Evolutionary conservation across 2,113 vertebrate species (phyloP).

Genomic region (Cebus imitator): DNA sequence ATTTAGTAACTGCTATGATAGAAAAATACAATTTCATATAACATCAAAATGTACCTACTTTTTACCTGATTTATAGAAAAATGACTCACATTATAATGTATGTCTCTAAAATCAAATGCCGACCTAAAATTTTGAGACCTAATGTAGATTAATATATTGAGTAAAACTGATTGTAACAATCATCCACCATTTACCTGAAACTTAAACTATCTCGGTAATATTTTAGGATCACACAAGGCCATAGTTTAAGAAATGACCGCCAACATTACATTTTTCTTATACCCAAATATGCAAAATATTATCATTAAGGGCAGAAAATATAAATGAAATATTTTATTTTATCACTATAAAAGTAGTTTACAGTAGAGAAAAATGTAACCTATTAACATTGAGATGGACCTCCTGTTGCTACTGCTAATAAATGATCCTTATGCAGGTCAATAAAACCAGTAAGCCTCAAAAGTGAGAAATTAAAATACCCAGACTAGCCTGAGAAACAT

Average conservation of each 20-base stretch:
- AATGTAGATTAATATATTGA: background rate
- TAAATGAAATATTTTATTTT: background rate
- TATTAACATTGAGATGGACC: background rate
- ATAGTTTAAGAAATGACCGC: background rate
- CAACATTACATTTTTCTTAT: background rate
- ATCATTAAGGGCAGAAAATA: slow-evolving; percentile 9
- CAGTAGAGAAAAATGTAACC: background rate
- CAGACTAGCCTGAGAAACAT: too few relatives aligned
- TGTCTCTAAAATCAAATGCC: slow-evolving; percentile 18
- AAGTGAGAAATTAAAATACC: background rate
- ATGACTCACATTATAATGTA: background rate
- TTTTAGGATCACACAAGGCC: background rate
- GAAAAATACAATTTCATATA: background rate
- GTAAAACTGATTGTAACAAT: background rate
- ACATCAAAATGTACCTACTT: background rate
- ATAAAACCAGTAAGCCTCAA: background rate
- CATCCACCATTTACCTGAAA: slow-evolving; percentile 2
- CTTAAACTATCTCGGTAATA: background rate
- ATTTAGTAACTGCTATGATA: background rate
- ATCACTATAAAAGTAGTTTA: background rate
- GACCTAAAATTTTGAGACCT: background rate
- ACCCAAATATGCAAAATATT: background rate
- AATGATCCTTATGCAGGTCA: background rate
- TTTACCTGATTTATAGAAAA: background rate
- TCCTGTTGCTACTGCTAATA: background rate